Percentiles rank a stretch among this genome's conserved stretches.
These are phyloP conservation scores for Notiomystis cincta DNA, from an alignment of 2,113 vertebrate genomes.

Conservation along the genomic window DNA sequence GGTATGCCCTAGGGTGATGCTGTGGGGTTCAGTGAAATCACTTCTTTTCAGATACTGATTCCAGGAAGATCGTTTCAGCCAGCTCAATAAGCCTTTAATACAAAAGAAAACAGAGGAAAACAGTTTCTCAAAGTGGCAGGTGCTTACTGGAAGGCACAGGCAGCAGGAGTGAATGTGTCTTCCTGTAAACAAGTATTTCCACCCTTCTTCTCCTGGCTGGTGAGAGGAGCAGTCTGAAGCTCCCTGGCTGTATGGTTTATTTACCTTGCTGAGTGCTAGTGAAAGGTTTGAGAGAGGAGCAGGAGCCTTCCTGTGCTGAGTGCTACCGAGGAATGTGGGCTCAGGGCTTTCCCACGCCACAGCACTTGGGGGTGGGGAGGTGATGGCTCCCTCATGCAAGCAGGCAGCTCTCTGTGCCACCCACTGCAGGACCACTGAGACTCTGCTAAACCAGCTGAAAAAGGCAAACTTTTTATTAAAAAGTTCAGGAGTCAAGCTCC, in stretches of 20 bases:
- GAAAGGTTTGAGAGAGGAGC: conserved; percentile 51
- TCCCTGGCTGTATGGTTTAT: conserved; percentile 35
- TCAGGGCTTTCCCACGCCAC: conserved; percentile 27
- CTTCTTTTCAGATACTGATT: not conserved
- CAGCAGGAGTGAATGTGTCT: not conserved
- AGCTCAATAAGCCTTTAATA: not conserved
- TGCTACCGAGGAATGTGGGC: conserved; percentile 37
- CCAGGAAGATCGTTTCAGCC: not conserved
- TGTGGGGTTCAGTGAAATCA: not conserved
- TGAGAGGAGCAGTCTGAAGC: not conserved
- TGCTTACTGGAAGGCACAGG: not conserved
- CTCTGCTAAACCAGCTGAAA: not conserved
- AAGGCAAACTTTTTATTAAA: not conserved
- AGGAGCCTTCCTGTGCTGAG: conserved; percentile 55
- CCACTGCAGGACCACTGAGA: not conserved
- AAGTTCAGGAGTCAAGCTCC: not conserved
- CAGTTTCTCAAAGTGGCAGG: not conserved
- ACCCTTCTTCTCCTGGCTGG: not conserved
- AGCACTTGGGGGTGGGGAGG: not conserved
- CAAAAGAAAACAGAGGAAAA: not conserved
- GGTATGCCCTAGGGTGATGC: not conserved
- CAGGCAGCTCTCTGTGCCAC: not conserved
- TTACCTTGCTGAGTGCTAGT: conserved; percentile 62
- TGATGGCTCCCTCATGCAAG: fast-evolving
- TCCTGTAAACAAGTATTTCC: conserved; percentile 10